Percentiles rank a stretch among this genome's conserved stretches.
Evolutionary conservation across 53 echinoderm and acorn worm species (phyloP).

Genomic region (Antedon mediterranea): DNA sequence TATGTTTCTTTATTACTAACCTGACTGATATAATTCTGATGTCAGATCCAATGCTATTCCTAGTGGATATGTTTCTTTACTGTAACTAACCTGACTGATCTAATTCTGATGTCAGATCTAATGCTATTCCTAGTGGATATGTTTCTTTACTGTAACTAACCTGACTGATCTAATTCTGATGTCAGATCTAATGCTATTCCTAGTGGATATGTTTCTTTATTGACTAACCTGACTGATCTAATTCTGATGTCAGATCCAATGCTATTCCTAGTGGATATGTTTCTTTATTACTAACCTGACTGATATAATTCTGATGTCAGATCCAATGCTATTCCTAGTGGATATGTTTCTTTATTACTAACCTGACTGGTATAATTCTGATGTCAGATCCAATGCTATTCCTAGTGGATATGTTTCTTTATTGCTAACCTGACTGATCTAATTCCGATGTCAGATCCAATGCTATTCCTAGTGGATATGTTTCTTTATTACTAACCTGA

Average conservation of each 20-base stretch:
- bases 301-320: conserved; percentile 31
- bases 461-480: conserved; percentile 67
- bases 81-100: too few species aligned
- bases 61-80: conserved; percentile 62
- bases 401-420: conserved; percentile 84
- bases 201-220: conserved; percentile 68
- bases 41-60: conserved; percentile 65
- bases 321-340: conserved; percentile 64
- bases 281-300: too few species aligned
- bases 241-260: conserved; percentile 42
- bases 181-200: conserved; percentile 65
- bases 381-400: conserved; percentile 50
- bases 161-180: conserved; percentile 19
- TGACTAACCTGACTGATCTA: conserved; percentile 28
- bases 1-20: conserved; percentile 63
- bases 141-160: conserved; percentile 39
- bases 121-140: conserved; percentile 52
- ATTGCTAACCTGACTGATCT: conserved; percentile 13
- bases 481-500: conserved; percentile 44
- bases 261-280: conserved; percentile 75
- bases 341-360: conserved; percentile 51
- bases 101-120: conserved; percentile 44
- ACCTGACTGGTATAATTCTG: conserved; percentile 16
- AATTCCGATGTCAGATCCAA: conserved; percentile 45
- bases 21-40: conserved; percentile 16